Conservation (phyloP, 1,140 invertebrate species). For the Metaphire vulgaris region DNA sequence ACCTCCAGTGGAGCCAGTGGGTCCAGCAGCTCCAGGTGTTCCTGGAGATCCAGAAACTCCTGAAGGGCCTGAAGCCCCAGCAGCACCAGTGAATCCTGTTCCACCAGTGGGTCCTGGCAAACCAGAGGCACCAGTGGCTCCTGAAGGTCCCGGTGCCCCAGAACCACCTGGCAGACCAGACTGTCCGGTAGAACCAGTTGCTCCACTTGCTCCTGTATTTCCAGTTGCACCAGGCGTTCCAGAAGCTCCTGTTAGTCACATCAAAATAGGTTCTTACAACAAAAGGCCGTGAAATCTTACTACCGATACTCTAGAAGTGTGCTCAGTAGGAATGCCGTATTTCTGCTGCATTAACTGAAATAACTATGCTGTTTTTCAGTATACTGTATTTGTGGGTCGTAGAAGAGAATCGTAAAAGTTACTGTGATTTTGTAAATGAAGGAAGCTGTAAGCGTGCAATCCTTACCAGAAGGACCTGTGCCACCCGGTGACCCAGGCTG, state of each 20-base stretch:
- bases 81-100: not conserved
- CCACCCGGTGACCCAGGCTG: constrained; percentile 5
- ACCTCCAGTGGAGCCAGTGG: not conserved
- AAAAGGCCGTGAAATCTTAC: no score
- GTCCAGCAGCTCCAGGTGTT: constrained; percentile 1
- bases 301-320: no score
- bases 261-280: no score
- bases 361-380: no score
- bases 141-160: not conserved
- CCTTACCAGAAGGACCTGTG: constrained; percentile 10
- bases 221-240: not conserved
- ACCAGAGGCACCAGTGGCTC: not conserved
- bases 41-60: not conserved
- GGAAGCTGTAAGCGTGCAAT: no score
- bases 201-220: not conserved
- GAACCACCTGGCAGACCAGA: not conserved
- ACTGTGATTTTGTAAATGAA: no score
- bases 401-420: no score
- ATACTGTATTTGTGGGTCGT: no score
- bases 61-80: not conserved
- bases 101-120: not conserved
- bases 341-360: no score
- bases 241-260: constrained; percentile 8
- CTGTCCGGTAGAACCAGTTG: not conserved
- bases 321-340: no score